Percentiles rank a stretch among this genome's conserved stretches.
Evolutionary conservation across 2,888 invertebrate genomes (phyloP).

Genomic region (Agriopis aurantiaria): DNA sequence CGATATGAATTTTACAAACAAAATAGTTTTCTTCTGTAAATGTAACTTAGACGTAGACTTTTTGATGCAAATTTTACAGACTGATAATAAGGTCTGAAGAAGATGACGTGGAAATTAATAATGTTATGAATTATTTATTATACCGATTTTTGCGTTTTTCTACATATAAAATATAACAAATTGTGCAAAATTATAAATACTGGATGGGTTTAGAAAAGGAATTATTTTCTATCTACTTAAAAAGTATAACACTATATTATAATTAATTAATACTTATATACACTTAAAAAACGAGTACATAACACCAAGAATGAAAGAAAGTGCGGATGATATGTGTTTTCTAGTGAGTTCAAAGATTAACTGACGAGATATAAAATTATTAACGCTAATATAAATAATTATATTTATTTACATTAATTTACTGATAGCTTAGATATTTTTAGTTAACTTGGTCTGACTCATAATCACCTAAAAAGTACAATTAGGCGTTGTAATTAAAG

Average conservation of each 20-base stretch:
- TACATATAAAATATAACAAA: constrained; percentile 29
- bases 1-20: constrained; percentile 27
- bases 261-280: constrained; percentile 58
- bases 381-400: constrained; percentile 60
- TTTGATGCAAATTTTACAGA: background rate
- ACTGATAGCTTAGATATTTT: constrained; percentile 54
- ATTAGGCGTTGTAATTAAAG: too few species aligned
- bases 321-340: constrained; percentile 84
- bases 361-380: constrained; percentile 73
- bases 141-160: constrained; percentile 37
- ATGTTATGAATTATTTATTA: too few species aligned
- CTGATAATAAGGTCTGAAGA: background rate
- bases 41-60: background rate
- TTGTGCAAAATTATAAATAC: constrained; percentile 35
- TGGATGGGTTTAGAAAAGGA: constrained; percentile 42
- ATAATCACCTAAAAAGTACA: constrained; percentile 1
- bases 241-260: constrained; percentile 45
- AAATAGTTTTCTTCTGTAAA: background rate
- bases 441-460: constrained; percentile 49
- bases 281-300: constrained; percentile 63
- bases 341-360: constrained; percentile 70
- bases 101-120: background rate
- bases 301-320: constrained; percentile 81
- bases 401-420: constrained; percentile 62
- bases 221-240: constrained; percentile 65